phyloP scores from a whole-genome alignment of 2,797 vertebrate genomes.

The Cephalopachus bancanus region DNA sequence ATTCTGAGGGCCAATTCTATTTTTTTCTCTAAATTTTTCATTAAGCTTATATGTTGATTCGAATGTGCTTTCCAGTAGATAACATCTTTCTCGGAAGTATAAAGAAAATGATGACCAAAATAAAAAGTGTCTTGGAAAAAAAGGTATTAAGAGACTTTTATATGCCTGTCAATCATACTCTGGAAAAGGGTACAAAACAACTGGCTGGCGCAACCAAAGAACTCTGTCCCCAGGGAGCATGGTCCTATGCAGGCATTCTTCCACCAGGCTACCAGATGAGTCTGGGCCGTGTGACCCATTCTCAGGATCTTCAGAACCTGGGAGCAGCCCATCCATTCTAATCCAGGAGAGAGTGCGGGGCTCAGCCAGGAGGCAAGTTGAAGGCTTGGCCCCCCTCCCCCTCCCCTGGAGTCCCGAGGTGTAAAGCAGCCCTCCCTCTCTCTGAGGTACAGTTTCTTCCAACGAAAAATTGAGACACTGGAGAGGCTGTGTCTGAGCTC shows the following conservation, averaged over 20 bases:
- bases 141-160: not conserved
- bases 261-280: not conserved
- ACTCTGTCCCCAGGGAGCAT: accelerated
- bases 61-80: not conserved
- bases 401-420: accelerated
- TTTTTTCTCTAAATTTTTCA: not conserved
- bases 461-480: not conserved
- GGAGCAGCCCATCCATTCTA: not conserved
- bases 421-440: not conserved
- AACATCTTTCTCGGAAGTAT: not conserved
- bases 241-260: not conserved
- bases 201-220: too few species aligned
- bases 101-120: conserved; percentile 25
- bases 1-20: not conserved
- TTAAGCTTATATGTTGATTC: not conserved
- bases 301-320: not conserved
- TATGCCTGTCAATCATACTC: not conserved
- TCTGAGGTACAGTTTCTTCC: not conserved
- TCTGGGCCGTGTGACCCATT: not conserved
- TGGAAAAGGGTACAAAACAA: not conserved
- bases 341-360: not conserved
- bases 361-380: not conserved
- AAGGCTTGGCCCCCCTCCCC: not conserved
- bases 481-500: not conserved
- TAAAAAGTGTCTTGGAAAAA: not conserved